Evolutionary conservation across 92 coral and sea anemone genomes (phyloP).

Genomic region (Meandrina meandrites): DNA sequence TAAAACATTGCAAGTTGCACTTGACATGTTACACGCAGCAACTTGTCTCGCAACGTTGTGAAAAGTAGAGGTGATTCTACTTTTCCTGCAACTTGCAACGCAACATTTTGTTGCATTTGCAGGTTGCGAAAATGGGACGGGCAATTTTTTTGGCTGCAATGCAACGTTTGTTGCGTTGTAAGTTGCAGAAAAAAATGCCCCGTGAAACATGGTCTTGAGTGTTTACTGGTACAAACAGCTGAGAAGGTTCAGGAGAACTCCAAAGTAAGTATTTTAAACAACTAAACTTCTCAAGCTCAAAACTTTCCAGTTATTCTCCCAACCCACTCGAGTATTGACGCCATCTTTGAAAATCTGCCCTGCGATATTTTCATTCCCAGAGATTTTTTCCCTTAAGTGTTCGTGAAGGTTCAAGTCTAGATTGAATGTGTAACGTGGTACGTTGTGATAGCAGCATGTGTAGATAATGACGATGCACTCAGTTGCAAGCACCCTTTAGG

Average conservation of each 20-base stretch:
- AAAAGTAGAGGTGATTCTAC: no score
- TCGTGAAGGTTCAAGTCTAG: neutral
- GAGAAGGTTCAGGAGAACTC: neutral
- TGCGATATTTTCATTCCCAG: neutral
- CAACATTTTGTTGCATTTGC: no score
- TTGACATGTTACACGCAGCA: no score
- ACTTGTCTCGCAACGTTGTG: no score
- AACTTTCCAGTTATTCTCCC: neutral
- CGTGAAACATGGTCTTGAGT: neutral
- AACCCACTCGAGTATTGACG: neutral
- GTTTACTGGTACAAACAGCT: neutral
- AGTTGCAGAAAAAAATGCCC: neutral
- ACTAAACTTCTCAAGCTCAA: neutral
- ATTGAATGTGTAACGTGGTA: neutral
- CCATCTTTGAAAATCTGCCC: neutral
- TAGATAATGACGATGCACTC: neutral
- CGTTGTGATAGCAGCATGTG: neutral
- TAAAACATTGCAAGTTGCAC: no score
- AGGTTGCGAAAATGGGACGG: no score
- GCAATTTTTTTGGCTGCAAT: no score
- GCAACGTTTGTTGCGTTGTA: no score
- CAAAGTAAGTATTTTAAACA: neutral
- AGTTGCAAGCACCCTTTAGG: neutral
- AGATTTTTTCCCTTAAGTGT: neutral
- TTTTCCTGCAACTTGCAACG: no score